Conservation (phyloP, 2,797 vertebrate genomes). For the Pipistrellus pipistrellus region DNA sequence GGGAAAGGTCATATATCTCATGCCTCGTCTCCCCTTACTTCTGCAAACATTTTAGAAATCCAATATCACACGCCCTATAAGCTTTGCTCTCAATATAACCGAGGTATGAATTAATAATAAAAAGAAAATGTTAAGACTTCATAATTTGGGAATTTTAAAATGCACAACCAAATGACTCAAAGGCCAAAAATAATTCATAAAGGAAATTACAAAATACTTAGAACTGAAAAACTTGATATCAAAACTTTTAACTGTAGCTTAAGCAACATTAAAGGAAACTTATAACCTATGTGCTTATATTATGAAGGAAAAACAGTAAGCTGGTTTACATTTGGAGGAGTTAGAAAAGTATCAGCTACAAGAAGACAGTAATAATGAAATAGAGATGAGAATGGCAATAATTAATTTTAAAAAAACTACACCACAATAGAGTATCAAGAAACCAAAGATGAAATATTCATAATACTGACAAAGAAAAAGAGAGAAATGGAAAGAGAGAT, state of each 20-base stretch:
- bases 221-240: not conserved
- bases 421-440: not conserved
- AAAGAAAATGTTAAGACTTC: not conserved
- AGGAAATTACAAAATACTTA: too few species aligned
- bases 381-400: not conserved
- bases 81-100: not conserved
- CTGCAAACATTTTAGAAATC: not conserved
- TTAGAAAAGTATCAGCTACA: constrained; percentile 48
- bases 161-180: not conserved
- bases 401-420: not conserved
- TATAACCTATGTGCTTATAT: not conserved
- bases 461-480: not conserved
- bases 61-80: not conserved
- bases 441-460: not conserved
- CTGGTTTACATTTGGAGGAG: not conserved
- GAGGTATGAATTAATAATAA: not conserved
- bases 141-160: constrained; percentile 46
- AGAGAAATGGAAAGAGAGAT: not conserved
- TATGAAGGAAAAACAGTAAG: constrained; percentile 22
- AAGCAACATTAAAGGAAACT: constrained; percentile 41
- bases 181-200: not conserved
- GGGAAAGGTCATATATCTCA: not conserved
- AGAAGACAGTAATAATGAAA: not conserved
- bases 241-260: constrained; percentile 2
- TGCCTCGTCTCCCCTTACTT: not conserved